These are phyloP conservation scores for Drosophila mettleri DNA, from an alignment of 2,888 invertebrate species.

Conservation along the genomic window DNA sequence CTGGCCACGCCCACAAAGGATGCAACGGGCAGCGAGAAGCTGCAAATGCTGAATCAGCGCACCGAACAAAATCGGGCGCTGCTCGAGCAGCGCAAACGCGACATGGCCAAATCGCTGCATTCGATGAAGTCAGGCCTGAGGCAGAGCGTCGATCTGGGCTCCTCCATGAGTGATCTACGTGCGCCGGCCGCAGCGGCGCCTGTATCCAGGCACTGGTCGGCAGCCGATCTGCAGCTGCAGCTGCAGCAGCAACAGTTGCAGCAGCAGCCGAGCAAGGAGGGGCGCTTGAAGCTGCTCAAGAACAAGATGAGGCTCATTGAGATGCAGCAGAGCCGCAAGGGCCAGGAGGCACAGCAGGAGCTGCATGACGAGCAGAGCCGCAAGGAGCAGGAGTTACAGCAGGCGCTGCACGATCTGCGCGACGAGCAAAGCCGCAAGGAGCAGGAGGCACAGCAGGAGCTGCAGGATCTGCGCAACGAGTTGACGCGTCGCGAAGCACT, in stretches of 20 bases:
- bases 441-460: slow-evolving; percentile 73
- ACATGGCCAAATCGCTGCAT: slow-evolving; percentile 85
- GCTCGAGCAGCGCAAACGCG: slow-evolving; percentile 86
- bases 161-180: slow-evolving; percentile 84
- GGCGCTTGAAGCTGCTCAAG: slow-evolving; percentile 82
- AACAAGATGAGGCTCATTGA: slow-evolving; percentile 79
- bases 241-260: slow-evolving; percentile 36
- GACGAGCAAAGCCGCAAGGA: slow-evolving; percentile 73
- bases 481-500: slow-evolving; percentile 87
- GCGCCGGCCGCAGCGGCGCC: slow-evolving; percentile 48
- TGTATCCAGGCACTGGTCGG: slow-evolving; percentile 82
- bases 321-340: slow-evolving; percentile 73
- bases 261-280: slow-evolving; percentile 70
- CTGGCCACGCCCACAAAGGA: slow-evolving; percentile 46
- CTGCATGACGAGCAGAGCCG: slow-evolving; percentile 70
- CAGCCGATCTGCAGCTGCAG: slow-evolving; percentile 77
- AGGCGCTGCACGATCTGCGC: slow-evolving; percentile 65
- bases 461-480: slow-evolving; percentile 62
- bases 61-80: slow-evolving; percentile 86
- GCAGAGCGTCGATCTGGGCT: slow-evolving; percentile 80
- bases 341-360: slow-evolving; percentile 76
- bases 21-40: slow-evolving; percentile 86
- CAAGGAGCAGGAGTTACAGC: slow-evolving; percentile 79
- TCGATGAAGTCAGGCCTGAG: slow-evolving; percentile 78
- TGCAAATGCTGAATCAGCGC: slow-evolving; percentile 86